phyloP scores from a whole-genome alignment of 2,113 vertebrate genomes.

The Phalacrocorax pelagicus region DNA sequence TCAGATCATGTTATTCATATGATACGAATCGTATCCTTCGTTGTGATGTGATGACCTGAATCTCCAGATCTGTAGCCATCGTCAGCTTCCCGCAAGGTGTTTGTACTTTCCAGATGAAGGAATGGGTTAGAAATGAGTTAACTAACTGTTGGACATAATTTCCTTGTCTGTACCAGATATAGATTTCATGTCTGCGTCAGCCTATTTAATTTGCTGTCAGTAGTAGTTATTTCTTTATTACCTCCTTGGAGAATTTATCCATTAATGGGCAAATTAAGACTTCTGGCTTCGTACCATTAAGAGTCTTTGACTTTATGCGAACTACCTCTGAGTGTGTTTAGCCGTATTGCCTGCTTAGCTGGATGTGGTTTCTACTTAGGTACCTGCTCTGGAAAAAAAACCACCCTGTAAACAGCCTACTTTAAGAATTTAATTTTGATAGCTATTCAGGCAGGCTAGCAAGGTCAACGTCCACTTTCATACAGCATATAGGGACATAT shows the following conservation, averaged over 20 bases:
- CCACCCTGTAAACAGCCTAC: no score
- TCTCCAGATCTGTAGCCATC: neutral
- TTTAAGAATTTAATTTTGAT: neutral
- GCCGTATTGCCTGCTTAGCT: neutral
- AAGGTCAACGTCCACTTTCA: neutral
- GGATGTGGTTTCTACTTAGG: neutral
- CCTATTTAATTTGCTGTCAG: neutral
- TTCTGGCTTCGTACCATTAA: neutral
- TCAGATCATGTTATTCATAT: no score
- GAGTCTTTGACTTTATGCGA: neutral
- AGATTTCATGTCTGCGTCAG: neutral
- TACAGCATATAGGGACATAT: no score
- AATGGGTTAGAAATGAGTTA: neutral
- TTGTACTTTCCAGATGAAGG: neutral
- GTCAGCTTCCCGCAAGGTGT: neutral
- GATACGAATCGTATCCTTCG: fast-evolving
- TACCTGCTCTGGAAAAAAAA: neutral
- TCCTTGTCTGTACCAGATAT: neutral
- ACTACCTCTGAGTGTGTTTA: neutral
- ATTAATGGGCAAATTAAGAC: neutral
- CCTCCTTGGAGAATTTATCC: neutral
- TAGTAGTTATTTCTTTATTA: neutral
- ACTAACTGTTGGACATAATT: neutral
- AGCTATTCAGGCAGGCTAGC: neutral
- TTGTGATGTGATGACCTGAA: neutral